These are phyloP conservation scores for Astropecten irregularis DNA, from an alignment of 53 echinoderm and acorn worm species.

Conservation along the genomic window DNA sequence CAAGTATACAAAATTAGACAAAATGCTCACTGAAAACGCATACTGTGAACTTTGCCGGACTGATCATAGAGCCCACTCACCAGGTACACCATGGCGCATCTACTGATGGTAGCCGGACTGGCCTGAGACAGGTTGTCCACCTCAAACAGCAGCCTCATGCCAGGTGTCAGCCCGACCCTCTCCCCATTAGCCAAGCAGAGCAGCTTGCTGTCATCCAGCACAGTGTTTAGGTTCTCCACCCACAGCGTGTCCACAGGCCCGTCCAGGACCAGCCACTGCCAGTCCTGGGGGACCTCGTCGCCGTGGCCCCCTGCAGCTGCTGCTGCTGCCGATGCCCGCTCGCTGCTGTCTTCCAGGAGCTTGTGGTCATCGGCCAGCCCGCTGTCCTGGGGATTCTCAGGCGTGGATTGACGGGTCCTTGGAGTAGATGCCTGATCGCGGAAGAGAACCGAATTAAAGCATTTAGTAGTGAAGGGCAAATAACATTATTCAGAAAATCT, in stretches of 20 bases:
- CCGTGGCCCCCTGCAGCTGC: slow-evolving; percentile 24
- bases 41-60: too few species aligned
- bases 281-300: slow-evolving; percentile 86
- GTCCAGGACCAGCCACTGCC: slow-evolving; percentile 96
- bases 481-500: not conserved
- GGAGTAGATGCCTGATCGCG: slow-evolving; percentile 17
- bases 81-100: slow-evolving; percentile 99
- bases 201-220: slow-evolving; percentile 93
- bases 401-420: slow-evolving; percentile 18
- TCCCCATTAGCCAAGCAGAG: slow-evolving; percentile 97
- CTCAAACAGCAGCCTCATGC: slow-evolving; percentile 95
- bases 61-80: too few species aligned
- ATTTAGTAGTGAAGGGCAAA: not conserved
- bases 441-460: not conserved
- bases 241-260: slow-evolving; percentile 98
- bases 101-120: slow-evolving; percentile 98
- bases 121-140: slow-evolving; percentile 98
- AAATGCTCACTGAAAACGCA: too few species aligned
- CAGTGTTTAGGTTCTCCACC: slow-evolving; percentile 98
- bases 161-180: slow-evolving; percentile 84
- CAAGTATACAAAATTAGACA: too few species aligned
- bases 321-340: not conserved
- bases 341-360: slow-evolving; percentile 26
- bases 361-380: slow-evolving; percentile 52
- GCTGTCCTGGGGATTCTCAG: not conserved